A percentile compares a stretch with the other conserved stretches of the same genome.
Evolutionary conservation across 2,113 vertebrate species (phyloP).

Genomic region (Melanerpes aurifrons): DNA sequence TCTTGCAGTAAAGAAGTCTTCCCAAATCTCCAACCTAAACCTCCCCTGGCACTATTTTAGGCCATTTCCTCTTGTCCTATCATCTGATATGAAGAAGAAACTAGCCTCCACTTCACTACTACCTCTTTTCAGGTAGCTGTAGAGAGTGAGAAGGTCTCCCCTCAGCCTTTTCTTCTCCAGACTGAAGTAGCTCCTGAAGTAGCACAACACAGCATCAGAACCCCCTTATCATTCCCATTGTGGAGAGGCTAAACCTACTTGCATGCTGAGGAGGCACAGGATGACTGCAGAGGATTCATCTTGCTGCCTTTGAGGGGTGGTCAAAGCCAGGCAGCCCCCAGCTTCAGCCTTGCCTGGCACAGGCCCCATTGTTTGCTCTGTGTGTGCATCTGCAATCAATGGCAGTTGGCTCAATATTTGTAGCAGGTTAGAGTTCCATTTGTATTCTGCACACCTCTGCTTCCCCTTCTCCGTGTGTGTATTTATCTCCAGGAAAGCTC

Average conservation of each 20-base stretch:
- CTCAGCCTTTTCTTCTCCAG: no score
- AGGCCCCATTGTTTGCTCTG: background rate
- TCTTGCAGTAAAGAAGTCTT: no score
- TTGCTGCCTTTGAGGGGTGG: background rate
- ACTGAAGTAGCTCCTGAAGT: background rate
- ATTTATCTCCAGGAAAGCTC: conserved; percentile 32
- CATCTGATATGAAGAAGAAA: no score
- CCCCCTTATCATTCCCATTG: rapidly evolving
- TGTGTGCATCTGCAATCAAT: background rate
- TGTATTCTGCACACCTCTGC: conserved; percentile 64
- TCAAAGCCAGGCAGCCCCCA: background rate
- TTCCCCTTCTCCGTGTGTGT: background rate
- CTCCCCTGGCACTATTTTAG: no score
- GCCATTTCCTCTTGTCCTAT: no score
- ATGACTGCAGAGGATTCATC: background rate
- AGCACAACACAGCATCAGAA: rapidly evolving
- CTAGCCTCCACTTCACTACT: no score
- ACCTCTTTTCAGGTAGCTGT: no score
- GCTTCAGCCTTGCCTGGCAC: background rate
- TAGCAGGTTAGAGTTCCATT: conserved; percentile 43
- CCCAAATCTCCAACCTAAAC: no score
- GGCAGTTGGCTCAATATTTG: conserved; percentile 20
- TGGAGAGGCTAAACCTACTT: background rate
- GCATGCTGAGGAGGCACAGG: background rate
- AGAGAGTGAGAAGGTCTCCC: no score